Percentiles rank a stretch among this genome's conserved stretches.
Conservation (phyloP, 2,888 invertebrate genomes). For the Herminia tarsipennalis region DNA sequence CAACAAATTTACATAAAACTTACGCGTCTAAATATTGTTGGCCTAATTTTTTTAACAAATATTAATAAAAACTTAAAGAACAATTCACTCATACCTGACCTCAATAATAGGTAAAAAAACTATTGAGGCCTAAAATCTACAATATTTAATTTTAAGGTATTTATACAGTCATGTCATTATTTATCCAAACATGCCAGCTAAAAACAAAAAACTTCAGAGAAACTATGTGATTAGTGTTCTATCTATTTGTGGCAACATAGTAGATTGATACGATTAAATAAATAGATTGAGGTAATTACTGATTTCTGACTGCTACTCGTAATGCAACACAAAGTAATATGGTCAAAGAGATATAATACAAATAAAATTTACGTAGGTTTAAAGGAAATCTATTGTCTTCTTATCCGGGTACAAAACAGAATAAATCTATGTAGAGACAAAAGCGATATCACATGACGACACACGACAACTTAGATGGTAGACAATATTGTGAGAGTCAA, state of each 20-base stretch:
- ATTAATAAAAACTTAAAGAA: slow-evolving; percentile 35
- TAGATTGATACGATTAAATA: slow-evolving; percentile 14
- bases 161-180: slow-evolving; percentile 37
- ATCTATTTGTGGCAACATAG: slow-evolving; percentile 30
- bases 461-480: slow-evolving; percentile 59
- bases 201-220: slow-evolving; percentile 18
- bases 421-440: slow-evolving; percentile 9
- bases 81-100: slow-evolving; percentile 50
- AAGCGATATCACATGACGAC: slow-evolving; percentile 29
- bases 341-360: too few species aligned
- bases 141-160: slow-evolving; percentile 37
- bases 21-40: slow-evolving; percentile 62
- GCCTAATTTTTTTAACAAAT: slow-evolving; percentile 53
- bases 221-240: slow-evolving; percentile 29
- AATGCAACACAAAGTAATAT: too few species aligned
- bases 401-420: not conserved
- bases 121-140: slow-evolving; percentile 39
- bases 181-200: slow-evolving; percentile 23
- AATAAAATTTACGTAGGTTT: too few species aligned
- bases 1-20: slow-evolving; percentile 63
- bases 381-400: too few species aligned
- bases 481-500: slow-evolving; percentile 64
- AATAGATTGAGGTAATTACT: not conserved
- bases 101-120: slow-evolving; percentile 36
- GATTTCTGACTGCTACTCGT: slow-evolving; percentile 14